These are phyloP conservation scores for Diarsia brunnea DNA, from an alignment of 2,888 invertebrate genomes.

Conservation along the genomic window DNA sequence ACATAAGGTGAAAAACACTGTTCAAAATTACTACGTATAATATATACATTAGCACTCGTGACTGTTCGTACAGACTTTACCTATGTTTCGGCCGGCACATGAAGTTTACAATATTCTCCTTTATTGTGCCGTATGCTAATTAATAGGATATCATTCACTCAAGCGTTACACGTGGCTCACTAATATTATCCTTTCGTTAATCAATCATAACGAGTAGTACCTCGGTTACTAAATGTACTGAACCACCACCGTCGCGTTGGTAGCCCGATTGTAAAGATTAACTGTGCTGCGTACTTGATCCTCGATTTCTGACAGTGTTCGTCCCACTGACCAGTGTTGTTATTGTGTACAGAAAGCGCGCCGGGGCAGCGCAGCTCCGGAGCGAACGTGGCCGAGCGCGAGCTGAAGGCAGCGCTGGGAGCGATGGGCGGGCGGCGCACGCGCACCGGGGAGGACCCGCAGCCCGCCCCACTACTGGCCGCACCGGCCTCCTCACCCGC, in stretches of 20 bases:
- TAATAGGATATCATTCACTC: too few relatives aligned
- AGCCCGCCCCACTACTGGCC: slow-evolving; percentile 26
- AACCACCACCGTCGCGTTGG: not conserved
- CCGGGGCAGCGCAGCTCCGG: slow-evolving; percentile 40
- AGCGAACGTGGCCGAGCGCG: slow-evolving; percentile 79
- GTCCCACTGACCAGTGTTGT: slow-evolving; percentile 1
- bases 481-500: slow-evolving; percentile 18
- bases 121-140: too few relatives aligned
- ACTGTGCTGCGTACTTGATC: not conserved
- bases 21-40: too few relatives aligned
- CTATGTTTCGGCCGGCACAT: too few relatives aligned
- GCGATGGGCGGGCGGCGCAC: slow-evolving; percentile 72
- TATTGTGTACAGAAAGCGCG: slow-evolving; percentile 44
- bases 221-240: too few relatives aligned
- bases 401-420: slow-evolving; percentile 77
- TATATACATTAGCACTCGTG: too few relatives aligned
- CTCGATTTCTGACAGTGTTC: not conserved
- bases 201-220: too few relatives aligned
- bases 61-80: too few relatives aligned
- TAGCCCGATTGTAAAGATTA: not conserved
- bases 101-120: too few relatives aligned
- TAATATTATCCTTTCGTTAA: too few relatives aligned
- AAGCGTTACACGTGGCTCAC: too few relatives aligned
- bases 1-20: too few relatives aligned
- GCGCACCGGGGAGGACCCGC: slow-evolving; percentile 67